phyloP scores from a whole-genome alignment of 2,888 invertebrate species.

The Dynastes hyllus region DNA sequence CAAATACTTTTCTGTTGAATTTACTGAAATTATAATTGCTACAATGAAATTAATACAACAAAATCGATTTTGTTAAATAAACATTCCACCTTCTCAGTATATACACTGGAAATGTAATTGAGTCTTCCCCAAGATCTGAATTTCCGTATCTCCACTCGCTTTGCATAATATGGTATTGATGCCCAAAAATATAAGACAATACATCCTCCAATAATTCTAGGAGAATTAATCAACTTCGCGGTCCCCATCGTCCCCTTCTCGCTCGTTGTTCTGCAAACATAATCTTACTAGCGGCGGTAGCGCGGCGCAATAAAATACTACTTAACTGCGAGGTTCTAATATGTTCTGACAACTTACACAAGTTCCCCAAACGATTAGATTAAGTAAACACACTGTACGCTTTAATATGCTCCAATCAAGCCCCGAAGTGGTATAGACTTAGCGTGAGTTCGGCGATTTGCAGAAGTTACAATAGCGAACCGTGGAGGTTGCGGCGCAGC shows the following conservation, averaged over 20 bases:
- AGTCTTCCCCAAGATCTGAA: too few species aligned
- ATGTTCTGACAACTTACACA: constrained; percentile 47
- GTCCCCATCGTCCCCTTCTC: not conserved
- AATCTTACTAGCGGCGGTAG: constrained; percentile 16
- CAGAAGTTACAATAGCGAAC: constrained; percentile 60
- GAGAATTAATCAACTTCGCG: constrained; percentile 21
- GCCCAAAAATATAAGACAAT: not conserved
- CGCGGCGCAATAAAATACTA: constrained; percentile 35
- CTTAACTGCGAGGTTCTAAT: constrained; percentile 38
- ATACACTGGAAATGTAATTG: too few species aligned
- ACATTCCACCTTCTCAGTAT: too few species aligned
- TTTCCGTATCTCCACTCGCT: not conserved
- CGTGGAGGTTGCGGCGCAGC: constrained; percentile 57
- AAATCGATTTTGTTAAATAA: too few species aligned
- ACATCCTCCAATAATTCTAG: not conserved
- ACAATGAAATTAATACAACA: too few species aligned
- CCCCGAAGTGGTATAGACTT: constrained; percentile 57
- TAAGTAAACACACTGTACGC: constrained; percentile 61
- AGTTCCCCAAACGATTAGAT: constrained; percentile 58
- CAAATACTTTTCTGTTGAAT: too few species aligned
- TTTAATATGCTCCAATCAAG: constrained; percentile 60
- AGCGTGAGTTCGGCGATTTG: constrained; percentile 58
- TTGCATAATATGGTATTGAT: not conserved
- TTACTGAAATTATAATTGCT: too few species aligned
- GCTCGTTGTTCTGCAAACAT: constrained; percentile 20